Evolutionary conservation across 2,113 vertebrate genomes (phyloP).

Genomic region (Amblyornis subalaris): DNA sequence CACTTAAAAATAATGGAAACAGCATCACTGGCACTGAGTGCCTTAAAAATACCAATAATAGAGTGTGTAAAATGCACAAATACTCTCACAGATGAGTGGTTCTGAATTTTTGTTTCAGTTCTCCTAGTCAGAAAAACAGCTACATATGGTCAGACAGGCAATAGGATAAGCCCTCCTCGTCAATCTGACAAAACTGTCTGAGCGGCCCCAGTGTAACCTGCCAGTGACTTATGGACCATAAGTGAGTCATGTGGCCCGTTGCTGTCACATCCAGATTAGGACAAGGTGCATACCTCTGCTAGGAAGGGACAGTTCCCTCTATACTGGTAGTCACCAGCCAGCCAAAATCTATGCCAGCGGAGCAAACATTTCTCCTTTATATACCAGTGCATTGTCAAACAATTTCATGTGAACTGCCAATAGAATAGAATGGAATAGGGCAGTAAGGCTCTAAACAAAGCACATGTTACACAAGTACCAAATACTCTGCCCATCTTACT

Average conservation of each 20-base stretch:
- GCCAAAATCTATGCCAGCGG: not conserved
- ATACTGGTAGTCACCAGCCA: not conserved
- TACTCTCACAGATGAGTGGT: not conserved
- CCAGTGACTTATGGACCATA: not conserved
- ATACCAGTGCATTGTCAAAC: not conserved
- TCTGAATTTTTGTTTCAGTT: not conserved
- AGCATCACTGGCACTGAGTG: not conserved
- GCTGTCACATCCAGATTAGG: not conserved
- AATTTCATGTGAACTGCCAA: not conserved
- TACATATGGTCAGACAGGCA: not conserved
- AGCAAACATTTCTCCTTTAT: not conserved
- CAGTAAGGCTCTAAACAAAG: not conserved
- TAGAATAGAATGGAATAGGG: not conserved
- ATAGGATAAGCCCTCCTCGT: not conserved
- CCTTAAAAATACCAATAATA: not conserved
- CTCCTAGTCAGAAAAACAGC: not conserved
- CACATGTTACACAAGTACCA: accelerated
- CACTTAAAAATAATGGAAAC: not conserved
- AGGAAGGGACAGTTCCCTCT: not conserved
- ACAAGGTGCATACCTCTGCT: not conserved
- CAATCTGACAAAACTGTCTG: not conserved
- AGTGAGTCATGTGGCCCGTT: not conserved
- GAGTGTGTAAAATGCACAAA: not conserved
- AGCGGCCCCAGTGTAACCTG: not conserved
- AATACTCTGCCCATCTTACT: not conserved